These are phyloP conservation scores for Nudaria mundana DNA, from an alignment of 2,888 invertebrate genomes.

Conservation along the genomic window DNA sequence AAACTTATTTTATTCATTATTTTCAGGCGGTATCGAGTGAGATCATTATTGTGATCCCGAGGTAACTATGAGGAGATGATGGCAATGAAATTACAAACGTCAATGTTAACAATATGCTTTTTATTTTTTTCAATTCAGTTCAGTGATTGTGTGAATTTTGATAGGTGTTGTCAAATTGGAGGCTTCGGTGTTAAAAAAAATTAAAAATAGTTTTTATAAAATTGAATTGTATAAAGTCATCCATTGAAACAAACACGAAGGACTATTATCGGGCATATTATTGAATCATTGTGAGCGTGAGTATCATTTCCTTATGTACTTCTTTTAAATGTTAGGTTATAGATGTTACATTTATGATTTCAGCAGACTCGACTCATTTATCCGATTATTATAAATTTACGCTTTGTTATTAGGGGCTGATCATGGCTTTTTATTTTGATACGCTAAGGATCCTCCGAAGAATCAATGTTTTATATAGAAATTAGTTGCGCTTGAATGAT, in stretches of 20 bases:
- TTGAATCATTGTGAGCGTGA: constrained; percentile 49
- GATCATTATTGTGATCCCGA: no score
- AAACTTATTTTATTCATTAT: no score
- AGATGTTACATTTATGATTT: constrained; percentile 68
- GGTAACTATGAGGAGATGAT: no score
- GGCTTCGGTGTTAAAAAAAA: no score
- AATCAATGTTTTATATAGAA: constrained; percentile 25
- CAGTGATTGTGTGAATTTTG: no score
- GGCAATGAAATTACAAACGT: no score
- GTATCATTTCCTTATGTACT: constrained; percentile 42
- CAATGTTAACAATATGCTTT: no score
- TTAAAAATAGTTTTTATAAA: no score
- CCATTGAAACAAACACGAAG: constrained; percentile 21
- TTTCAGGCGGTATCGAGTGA: no score
- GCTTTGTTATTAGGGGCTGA: constrained; percentile 74
- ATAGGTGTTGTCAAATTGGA: constrained; percentile 26
- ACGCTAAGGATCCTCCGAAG: constrained; percentile 36
- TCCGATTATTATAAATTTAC: constrained; percentile 46
- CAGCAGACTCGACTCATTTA: constrained; percentile 66
- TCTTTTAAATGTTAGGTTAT: constrained; percentile 64
- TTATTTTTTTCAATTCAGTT: no score
- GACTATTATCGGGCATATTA: constrained; percentile 23
- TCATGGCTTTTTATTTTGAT: constrained; percentile 63
- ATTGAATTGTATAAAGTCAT: no score
- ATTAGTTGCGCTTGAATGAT: constrained; percentile 39